Percentiles rank a stretch among this genome's conserved stretches.
phyloP scores from a whole-genome alignment of 2,797 vertebrate species.

The Leptoclinus maculatus region DNA sequence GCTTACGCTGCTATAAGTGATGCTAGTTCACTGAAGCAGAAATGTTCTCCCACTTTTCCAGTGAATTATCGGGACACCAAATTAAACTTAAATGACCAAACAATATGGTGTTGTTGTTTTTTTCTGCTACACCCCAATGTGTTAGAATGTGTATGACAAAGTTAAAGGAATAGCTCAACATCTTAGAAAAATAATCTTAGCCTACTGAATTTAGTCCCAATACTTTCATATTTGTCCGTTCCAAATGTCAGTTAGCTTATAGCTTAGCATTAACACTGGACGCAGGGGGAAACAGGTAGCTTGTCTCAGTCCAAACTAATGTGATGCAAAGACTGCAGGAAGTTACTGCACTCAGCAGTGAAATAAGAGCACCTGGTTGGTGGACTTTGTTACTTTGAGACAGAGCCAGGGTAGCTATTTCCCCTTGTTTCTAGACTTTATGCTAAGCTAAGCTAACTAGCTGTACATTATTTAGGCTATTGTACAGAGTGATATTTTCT shows the following conservation, averaged over 20 bases:
- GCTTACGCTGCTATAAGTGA: constrained; percentile 22
- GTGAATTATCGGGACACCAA: neutral
- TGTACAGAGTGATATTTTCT: neutral
- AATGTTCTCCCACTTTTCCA: neutral
- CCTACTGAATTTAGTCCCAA: neutral
- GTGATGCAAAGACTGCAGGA: neutral
- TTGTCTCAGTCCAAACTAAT: neutral
- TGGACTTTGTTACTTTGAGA: neutral
- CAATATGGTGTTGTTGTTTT: neutral
- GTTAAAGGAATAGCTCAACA: neutral
- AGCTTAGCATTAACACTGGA: constrained; percentile 1
- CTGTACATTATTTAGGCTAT: neutral
- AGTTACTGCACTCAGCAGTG: neutral
- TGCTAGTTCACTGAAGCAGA: constrained; percentile 1
- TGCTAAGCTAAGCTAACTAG: neutral
- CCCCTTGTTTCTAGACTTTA: neutral
- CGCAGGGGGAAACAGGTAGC: neutral
- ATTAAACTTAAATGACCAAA: neutral
- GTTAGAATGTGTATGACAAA: neutral
- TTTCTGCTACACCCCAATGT: neutral
- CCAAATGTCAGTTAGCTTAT: neutral
- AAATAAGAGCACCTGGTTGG: neutral
- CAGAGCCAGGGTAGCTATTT: neutral
- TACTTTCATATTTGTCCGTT: neutral
- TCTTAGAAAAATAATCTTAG: neutral